Percentiles rank a stretch among this genome's conserved stretches.
Evolutionary conservation across 2,888 invertebrate species (phyloP).

Genomic region (Stenodera caucasica): DNA sequence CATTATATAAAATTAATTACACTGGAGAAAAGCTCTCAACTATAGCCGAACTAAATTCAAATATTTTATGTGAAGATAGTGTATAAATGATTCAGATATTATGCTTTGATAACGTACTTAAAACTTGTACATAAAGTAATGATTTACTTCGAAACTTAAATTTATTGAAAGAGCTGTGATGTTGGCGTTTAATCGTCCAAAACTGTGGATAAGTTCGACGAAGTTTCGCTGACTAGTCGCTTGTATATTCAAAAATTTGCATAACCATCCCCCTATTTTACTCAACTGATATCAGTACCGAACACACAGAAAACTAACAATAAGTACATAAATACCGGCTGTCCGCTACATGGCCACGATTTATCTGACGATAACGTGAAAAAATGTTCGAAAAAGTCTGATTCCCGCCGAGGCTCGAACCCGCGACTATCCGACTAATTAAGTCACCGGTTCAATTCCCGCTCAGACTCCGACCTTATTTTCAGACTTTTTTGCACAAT

Average conservation of each 20-base stretch:
- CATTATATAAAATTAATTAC: neutral
- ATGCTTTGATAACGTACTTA: constrained; percentile 4
- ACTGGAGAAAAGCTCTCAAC: neutral
- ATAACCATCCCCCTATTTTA: constrained; percentile 21
- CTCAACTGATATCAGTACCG: constrained; percentile 18
- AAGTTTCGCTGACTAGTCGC: constrained; percentile 11
- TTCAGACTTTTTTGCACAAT: too few relatives aligned
- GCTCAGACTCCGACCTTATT: too few relatives aligned
- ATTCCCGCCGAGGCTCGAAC: too few relatives aligned
- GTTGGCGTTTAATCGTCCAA: neutral
- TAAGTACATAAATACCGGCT: neutral
- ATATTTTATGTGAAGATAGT: neutral
- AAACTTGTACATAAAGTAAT: constrained; percentile 7
- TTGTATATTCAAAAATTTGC: constrained; percentile 31
- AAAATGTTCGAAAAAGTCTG: too few relatives aligned
- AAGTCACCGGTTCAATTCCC: too few relatives aligned
- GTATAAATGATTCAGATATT: neutral
- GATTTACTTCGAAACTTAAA: neutral
- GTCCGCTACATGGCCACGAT: too few relatives aligned
- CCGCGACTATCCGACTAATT: too few relatives aligned
- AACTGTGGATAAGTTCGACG: neutral
- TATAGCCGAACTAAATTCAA: neutral
- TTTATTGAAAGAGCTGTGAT: constrained; percentile 3
- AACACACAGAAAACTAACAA: constrained; percentile 14
- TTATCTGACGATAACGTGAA: too few relatives aligned